Percentiles rank a stretch among this genome's conserved stretches.
phyloP scores from a whole-genome alignment of 2,113 vertebrate species.

The Ciconia boyciana region DNA sequence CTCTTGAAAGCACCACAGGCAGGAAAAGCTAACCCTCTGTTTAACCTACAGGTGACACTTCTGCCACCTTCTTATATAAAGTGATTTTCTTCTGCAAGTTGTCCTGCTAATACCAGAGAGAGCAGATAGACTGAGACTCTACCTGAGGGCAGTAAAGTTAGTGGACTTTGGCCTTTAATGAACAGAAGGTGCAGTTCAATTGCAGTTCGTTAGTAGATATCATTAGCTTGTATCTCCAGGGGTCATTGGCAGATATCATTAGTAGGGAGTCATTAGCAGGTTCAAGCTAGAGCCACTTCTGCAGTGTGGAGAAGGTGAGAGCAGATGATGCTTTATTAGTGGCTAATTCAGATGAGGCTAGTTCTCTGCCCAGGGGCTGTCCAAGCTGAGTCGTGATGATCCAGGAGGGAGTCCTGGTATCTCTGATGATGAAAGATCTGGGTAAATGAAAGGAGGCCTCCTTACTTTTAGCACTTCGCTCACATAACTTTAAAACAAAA shows the following conservation, averaged over 20 bases:
- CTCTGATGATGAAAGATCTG: neutral
- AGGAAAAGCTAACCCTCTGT: neutral
- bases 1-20: neutral
- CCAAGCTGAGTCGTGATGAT: neutral
- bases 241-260: slow-evolving; percentile 33
- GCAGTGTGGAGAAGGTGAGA: neutral
- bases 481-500: neutral
- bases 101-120: neutral
- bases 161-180: slow-evolving; percentile 19
- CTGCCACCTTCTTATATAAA: neutral
- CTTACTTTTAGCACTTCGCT: neutral
- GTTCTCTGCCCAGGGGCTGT: neutral
- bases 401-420: neutral
- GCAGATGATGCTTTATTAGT: neutral
- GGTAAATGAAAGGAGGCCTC: neutral
- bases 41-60: neutral
- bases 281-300: neutral
- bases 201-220: neutral
- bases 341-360: neutral
- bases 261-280: slow-evolving; percentile 32
- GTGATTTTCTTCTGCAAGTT: neutral
- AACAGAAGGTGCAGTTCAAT: slow-evolving; percentile 29
- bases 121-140: accelerated
- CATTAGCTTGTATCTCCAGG: slow-evolving; percentile 32
- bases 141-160: neutral